phyloP scores from a whole-genome alignment of 2,113 vertebrate genomes.

The Ctenomys sociabilis region DNA sequence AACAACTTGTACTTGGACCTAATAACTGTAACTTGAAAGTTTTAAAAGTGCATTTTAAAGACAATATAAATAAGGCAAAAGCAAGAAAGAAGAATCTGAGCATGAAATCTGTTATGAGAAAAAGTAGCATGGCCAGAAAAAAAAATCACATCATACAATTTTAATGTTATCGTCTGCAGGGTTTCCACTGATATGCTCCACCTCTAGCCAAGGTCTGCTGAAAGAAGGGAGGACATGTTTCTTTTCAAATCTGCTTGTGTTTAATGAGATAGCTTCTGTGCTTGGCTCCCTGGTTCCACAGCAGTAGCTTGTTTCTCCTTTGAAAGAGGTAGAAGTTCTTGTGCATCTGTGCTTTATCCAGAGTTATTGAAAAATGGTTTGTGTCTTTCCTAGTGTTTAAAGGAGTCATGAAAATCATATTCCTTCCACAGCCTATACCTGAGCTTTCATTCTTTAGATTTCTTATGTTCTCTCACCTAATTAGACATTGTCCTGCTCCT shows the following conservation, averaged over 20 bases:
- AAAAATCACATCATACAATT: conserved; percentile 54
- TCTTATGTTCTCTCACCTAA: not conserved
- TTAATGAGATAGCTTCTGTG: conserved; percentile 51
- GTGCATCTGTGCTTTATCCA: not conserved
- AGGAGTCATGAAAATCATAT: not conserved
- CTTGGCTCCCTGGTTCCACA: not conserved
- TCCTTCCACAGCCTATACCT: not conserved
- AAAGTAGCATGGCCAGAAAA: conserved; percentile 4
- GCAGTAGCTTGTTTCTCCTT: not conserved
- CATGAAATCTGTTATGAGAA: conserved; percentile 7
- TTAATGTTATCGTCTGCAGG: conserved; percentile 42
- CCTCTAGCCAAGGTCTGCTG: not conserved
- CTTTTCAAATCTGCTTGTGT: conserved; percentile 36
- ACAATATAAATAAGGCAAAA: conserved; percentile 26
- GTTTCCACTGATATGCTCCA: not conserved
- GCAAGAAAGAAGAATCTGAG: conserved; percentile 50
- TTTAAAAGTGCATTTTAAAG: conserved; percentile 40
- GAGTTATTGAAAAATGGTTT: not conserved
- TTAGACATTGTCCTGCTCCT: not conserved
- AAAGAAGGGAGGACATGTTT: not conserved
- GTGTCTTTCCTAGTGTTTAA: not conserved
- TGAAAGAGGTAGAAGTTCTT: not conserved
- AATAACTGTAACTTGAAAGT: conserved; percentile 25
- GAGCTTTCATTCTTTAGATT: not conserved
- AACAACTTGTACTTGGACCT: conserved; percentile 39